Percentiles rank a stretch among this genome's conserved stretches.
These are phyloP conservation scores for Nyctalus aviator DNA, from an alignment of 2,797 vertebrate genomes.

Conservation along the genomic window DNA sequence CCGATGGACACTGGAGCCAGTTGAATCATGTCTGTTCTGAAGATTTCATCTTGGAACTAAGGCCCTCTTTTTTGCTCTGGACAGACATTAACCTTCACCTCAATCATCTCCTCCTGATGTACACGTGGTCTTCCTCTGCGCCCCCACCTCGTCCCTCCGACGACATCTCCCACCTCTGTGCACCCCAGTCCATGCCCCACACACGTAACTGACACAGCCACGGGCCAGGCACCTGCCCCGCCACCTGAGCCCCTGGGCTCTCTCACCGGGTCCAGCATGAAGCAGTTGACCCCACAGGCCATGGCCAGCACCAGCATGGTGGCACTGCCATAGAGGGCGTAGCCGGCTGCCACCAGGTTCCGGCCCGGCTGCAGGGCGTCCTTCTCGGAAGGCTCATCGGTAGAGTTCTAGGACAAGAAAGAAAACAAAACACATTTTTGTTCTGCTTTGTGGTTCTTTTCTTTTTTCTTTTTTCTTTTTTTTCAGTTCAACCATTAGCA, in stretches of 20 bases:
- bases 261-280: conserved; percentile 98
- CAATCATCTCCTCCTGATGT: accelerated
- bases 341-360: conserved; percentile 96
- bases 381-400: conserved; percentile 91
- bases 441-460: not conserved
- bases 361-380: conserved; percentile 95
- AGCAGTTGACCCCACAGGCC: conserved; percentile 95
- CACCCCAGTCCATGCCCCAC: not conserved
- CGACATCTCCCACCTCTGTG: not conserved
- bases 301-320: conserved; percentile 97
- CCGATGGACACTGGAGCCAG: not conserved
- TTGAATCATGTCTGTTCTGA: not conserved
- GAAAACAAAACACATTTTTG: not conserved
- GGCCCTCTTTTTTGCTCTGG: not conserved
- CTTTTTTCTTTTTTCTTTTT: not conserved
- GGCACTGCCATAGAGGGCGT: conserved; percentile 97
- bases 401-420: conserved; percentile 86
- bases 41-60: not conserved
- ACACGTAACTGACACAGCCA: not conserved
- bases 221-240: not conserved
- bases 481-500: not conserved
- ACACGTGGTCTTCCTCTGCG: not conserved
- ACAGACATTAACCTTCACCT: not conserved
- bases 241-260: accelerated
- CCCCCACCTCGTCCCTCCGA: not conserved